Conservation (phyloP, 2,888 invertebrate genomes). For the Steromphala cineraria region DNA sequence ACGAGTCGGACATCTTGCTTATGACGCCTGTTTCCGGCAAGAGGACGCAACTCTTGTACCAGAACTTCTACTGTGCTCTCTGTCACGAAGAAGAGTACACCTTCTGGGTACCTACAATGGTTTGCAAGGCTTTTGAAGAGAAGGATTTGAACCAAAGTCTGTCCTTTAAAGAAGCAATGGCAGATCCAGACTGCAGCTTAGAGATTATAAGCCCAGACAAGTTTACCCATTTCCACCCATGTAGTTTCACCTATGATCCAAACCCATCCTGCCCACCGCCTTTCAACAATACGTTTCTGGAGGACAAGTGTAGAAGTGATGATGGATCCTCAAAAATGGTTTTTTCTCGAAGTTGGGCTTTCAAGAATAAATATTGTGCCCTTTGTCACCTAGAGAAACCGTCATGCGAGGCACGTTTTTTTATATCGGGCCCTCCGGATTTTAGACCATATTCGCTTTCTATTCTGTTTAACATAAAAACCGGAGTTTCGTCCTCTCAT, state of each 20-base stretch:
- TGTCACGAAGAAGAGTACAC: constrained; percentile 39
- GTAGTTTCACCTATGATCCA: background rate
- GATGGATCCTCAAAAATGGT: background rate
- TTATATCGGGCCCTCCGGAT: background rate
- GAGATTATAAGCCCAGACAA: constrained; percentile 11
- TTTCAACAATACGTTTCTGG: background rate
- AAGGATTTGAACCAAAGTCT: background rate
- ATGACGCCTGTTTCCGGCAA: constrained; percentile 47
- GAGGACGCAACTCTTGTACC: constrained; percentile 39
- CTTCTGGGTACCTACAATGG: constrained; percentile 32
- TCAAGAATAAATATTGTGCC: constrained; percentile 62
- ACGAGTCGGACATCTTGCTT: constrained; percentile 25
- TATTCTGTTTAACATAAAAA: constrained; percentile 36
- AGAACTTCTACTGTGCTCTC: constrained; percentile 49
- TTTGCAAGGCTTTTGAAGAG: constrained; percentile 14
- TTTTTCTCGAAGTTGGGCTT: constrained; percentile 20
- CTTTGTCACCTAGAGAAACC: constrained; percentile 41
- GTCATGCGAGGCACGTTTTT: background rate
- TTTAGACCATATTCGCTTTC: constrained; percentile 27
- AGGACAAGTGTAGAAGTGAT: background rate
- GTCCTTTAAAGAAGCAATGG: background rate
- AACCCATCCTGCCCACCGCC: background rate
- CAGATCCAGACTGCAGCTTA: background rate
- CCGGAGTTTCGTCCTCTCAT: background rate
- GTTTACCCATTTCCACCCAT: background rate